Percentiles rank a stretch among this genome's conserved stretches.
Evolutionary conservation across 2,888 invertebrate genomes (phyloP).

Genomic region (Brassicogethes aeneus): DNA sequence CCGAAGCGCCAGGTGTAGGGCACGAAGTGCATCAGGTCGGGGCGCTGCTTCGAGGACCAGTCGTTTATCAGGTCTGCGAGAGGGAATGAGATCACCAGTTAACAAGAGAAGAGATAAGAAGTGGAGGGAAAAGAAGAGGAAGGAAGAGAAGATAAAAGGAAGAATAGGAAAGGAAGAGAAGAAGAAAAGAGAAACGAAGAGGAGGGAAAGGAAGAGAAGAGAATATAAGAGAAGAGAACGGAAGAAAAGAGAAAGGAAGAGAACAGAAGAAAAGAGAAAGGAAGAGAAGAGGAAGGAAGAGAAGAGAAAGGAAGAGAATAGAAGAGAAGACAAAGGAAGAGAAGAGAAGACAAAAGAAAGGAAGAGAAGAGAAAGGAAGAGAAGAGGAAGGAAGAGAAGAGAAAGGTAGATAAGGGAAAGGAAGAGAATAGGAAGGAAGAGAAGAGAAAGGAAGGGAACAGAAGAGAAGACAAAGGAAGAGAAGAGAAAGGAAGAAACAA

Average conservation of each 20-base stretch:
- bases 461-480: background rate
- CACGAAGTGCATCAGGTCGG: constrained; percentile 89
- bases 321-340: background rate
- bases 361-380: background rate
- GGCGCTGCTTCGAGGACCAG: constrained; percentile 89
- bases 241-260: background rate
- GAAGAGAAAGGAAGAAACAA: background rate
- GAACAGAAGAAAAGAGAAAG: background rate
- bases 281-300: too few species aligned
- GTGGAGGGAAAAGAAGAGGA: too few species aligned
- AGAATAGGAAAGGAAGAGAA: background rate
- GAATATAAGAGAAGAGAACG: background rate
- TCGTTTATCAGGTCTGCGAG: constrained; percentile 81
- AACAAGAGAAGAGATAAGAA: background rate
- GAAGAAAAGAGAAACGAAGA: background rate
- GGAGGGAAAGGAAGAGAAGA: background rate
- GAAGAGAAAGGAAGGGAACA: background rate
- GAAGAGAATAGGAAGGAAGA: too few species aligned
- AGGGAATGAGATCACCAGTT: background rate
- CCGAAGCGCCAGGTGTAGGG: constrained; percentile 96
- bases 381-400: background rate
- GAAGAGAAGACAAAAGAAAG: too few species aligned
- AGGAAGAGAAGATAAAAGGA: too few species aligned
- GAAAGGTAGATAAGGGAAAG: background rate
- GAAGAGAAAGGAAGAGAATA: background rate